These are phyloP conservation scores for Orbicella faveolata DNA, from an alignment of 64 coral and sea anemone genomes.

Conservation along the genomic window DNA sequence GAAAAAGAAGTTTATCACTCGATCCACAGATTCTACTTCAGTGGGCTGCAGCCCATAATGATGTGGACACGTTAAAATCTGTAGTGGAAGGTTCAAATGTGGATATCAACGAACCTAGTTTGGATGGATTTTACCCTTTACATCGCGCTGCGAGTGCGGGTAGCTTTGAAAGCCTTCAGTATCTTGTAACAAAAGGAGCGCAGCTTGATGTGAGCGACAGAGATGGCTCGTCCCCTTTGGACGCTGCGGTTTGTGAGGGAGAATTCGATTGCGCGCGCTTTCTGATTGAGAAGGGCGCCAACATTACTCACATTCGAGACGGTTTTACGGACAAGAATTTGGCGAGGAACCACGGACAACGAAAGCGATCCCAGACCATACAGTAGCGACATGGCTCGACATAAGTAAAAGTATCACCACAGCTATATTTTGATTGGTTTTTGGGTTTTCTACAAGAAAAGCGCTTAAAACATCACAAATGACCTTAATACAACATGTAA, in stretches of 20 bases:
- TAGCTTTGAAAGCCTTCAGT: constrained; percentile 73
- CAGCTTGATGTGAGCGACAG: constrained; percentile 60
- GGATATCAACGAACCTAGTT: constrained; percentile 52
- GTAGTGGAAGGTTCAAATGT: constrained; percentile 61
- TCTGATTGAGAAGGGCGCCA: constrained; percentile 72
- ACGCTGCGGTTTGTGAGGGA: constrained; percentile 72
- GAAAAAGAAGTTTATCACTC: constrained; percentile 73
- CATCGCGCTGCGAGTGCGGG: constrained; percentile 80
- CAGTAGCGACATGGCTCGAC: not conserved
- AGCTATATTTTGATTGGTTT: too few species aligned
- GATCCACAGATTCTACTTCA: constrained; percentile 74
- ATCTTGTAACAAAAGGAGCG: constrained; percentile 68
- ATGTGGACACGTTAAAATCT: constrained; percentile 57
- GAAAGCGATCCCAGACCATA: not conserved
- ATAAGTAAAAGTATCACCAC: too few species aligned
- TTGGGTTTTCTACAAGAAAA: too few species aligned
- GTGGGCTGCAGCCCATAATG: constrained; percentile 77
- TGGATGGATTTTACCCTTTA: constrained; percentile 78
- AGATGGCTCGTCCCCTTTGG: constrained; percentile 75
- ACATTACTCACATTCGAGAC: constrained; percentile 72
- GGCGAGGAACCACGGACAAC: not conserved
- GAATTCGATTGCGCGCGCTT: constrained; percentile 84
- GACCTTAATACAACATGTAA: too few species aligned
- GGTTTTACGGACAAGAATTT: constrained; percentile 60
- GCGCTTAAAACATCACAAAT: too few species aligned